Percentiles rank a stretch among this genome's conserved stretches.
Evolutionary conservation across 2,888 invertebrate genomes (phyloP).

Genomic region (Mythimna ferrago): DNA sequence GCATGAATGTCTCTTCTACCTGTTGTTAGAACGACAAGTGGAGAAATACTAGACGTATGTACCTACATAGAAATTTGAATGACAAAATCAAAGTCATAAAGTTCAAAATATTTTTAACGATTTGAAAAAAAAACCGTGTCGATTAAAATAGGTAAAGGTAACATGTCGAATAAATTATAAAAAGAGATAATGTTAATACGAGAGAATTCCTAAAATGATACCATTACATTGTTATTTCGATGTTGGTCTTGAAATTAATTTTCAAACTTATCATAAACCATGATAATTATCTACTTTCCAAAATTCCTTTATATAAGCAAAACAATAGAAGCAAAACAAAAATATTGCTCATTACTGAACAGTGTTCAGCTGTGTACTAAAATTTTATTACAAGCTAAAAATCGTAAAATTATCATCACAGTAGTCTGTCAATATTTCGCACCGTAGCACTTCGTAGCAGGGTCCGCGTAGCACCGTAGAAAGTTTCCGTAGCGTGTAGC

Average conservation of each 20-base stretch:
- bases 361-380: not conserved
- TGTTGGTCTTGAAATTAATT: no score
- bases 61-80: no score
- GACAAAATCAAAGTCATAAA: not conserved
- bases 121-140: no score
- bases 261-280: no score
- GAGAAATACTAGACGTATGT: no score
- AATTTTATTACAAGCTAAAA: not conserved
- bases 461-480: conserved; percentile 62
- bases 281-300: no score
- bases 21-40: not conserved
- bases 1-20: no score
- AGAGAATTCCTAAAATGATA: not conserved
- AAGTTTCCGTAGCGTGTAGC: conserved; percentile 53
- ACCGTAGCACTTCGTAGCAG: conserved; percentile 56
- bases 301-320: no score
- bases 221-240: not conserved
- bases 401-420: not conserved
- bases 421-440: not conserved
- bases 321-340: not conserved
- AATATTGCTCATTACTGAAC: not conserved
- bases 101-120: no score
- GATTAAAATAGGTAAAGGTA: no score
- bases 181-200: not conserved
- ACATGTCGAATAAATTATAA: no score